Base-by-base conservation (phyloP, 2,888 invertebrate species). In the Meganola albula region DNA sequence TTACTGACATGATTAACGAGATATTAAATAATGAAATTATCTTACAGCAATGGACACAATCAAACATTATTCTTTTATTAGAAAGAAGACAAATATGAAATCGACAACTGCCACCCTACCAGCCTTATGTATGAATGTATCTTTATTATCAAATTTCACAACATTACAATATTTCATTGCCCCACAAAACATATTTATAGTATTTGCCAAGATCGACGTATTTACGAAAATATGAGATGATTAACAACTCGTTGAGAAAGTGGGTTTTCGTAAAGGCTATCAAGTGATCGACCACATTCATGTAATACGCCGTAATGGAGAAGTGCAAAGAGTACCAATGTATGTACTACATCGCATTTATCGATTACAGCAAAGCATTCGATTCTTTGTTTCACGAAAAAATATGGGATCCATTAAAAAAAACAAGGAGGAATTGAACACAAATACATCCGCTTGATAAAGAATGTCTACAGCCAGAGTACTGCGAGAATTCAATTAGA, bases 381-480 rank as follows among this genome's bases (percentile, higher is more conserved):
- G 23, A 23, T 5, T 23, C 23, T 23, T 23, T 23, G 23, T 23
- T 23, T 23, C 23, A 23, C 23, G 10, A 23, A 23, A 4, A 23
- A n/a, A 23, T 23, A 10, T 16, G 16, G 4, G 16, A 16, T 4
- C 6, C 16, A 16, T 16, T 16, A 16, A 16, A 16, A 16, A 6
- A 16, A 16, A n/a, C n/a, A n/a, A 16, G 7, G n/a, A 24, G 25
- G 25, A 10, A 10, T 24, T n/a, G 25, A 24, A 7, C 10, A 24
- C 25, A 24, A 24, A 24, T 24, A 24, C 11, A 24, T 24, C 9
- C 25, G 25, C 13, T 3, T 24, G n/a, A 24, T 12, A 6, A 24
- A 12, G 11, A 12, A 24, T 11, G 13, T 24, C 4, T 12, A 24
- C 11, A 24, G 25, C 11, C 13, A 24, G 8, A 12, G 13, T 10